These are phyloP conservation scores for Aquatica leii DNA, from an alignment of 2,888 invertebrate species.

Conservation along the genomic window DNA sequence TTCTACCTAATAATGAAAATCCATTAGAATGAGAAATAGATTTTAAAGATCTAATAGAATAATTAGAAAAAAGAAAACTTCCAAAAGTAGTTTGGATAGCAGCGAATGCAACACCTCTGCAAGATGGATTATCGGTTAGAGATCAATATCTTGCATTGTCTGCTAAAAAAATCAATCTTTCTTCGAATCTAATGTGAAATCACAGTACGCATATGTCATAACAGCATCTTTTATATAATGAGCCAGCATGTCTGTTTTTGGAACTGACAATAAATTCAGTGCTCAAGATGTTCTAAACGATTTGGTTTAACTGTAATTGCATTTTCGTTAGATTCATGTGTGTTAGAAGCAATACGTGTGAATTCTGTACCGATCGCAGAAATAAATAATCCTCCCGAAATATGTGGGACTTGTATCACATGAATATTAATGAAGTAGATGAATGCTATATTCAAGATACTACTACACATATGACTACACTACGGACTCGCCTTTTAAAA, in stretches of 20 bases:
- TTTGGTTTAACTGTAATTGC: slow-evolving; percentile 41
- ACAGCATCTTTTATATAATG: slow-evolving; percentile 37
- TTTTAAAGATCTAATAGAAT: neutral
- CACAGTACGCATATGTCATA: slow-evolving; percentile 37
- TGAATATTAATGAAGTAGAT: slow-evolving; percentile 27
- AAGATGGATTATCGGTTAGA: neutral
- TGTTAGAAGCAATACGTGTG: slow-evolving; percentile 44
- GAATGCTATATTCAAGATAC: slow-evolving; percentile 20
- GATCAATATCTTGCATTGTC: neutral
- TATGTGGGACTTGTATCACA: slow-evolving; percentile 24
- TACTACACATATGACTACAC: neutral
- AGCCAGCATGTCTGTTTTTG: slow-evolving; percentile 32
- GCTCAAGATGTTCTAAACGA: slow-evolving; percentile 36
- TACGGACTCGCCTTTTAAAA: slow-evolving; percentile 12
- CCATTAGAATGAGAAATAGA: neutral
- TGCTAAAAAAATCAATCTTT: slow-evolving; percentile 19
- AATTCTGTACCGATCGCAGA: slow-evolving; percentile 25
- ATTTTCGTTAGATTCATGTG: slow-evolving; percentile 41
- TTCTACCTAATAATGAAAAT: neutral
- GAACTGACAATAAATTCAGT: slow-evolving; percentile 45
- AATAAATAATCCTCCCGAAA: neutral
- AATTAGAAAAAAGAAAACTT: neutral
- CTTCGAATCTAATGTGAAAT: slow-evolving; percentile 11
- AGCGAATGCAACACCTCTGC: neutral
- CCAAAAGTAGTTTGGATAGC: slow-evolving; percentile 2